These are phyloP conservation scores for Synergus japonicus DNA, from an alignment of 2,888 invertebrate species.

Conservation along the genomic window DNA sequence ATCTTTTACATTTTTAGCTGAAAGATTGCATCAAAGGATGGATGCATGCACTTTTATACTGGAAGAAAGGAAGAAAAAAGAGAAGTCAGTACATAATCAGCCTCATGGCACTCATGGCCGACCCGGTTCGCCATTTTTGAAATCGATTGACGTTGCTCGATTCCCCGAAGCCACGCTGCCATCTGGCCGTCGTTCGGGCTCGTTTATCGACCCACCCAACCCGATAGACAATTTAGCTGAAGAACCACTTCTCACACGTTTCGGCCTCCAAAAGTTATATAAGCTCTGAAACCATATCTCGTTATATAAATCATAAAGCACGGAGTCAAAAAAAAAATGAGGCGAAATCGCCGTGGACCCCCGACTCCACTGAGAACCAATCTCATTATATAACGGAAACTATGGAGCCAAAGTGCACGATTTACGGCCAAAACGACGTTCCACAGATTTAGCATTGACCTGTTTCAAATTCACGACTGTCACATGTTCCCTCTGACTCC, in stretches of 20 bases:
- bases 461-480: slow-evolving; percentile 51
- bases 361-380: background rate
- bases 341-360: background rate
- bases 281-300: slow-evolving; percentile 52
- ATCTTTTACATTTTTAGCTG: background rate
- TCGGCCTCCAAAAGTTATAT: slow-evolving; percentile 57
- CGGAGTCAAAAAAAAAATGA: background rate
- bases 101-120: slow-evolving; percentile 40
- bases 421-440: slow-evolving; percentile 13
- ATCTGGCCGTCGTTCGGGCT: slow-evolving; percentile 65
- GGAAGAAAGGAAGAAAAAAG: background rate
- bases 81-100: background rate
- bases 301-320: background rate
- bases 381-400: slow-evolving; percentile 57
- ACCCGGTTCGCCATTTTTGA: slow-evolving; percentile 72
- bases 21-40: background rate
- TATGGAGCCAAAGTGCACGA: background rate
- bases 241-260: slow-evolving; percentile 45
- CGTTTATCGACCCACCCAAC: slow-evolving; percentile 70
- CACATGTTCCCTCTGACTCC: slow-evolving; percentile 55
- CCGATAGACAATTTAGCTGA: slow-evolving; percentile 49
- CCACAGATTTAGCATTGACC: slow-evolving; percentile 45
- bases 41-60: background rate
- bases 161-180: slow-evolving; percentile 64
- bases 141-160: slow-evolving; percentile 70